Percentiles rank a stretch among this genome's conserved stretches.
These are phyloP conservation scores for Dryobotodes eremita DNA, from an alignment of 2,888 invertebrate genomes.

Conservation along the genomic window DNA sequence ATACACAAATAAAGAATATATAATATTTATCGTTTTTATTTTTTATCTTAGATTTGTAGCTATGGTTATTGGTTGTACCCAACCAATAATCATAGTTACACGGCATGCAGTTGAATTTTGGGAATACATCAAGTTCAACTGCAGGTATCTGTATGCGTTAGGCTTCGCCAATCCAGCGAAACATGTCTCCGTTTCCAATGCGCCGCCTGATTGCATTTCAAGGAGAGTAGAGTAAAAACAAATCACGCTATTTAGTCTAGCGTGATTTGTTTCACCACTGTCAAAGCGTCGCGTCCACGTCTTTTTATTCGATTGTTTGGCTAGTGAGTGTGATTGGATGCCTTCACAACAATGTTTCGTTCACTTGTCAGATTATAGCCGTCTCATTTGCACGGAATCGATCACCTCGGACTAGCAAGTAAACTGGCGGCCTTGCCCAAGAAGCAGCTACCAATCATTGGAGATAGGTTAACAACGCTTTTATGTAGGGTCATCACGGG, in stretches of 20 bases:
- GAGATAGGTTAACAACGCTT: neutral
- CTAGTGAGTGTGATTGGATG: neutral
- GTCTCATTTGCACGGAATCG: neutral
- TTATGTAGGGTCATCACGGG: neutral
- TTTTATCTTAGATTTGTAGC: neutral
- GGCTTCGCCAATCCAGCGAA: neutral
- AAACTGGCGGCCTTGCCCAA: no score
- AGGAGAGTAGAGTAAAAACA: slow-evolving; percentile 16
- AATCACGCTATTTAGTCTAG: slow-evolving; percentile 15
- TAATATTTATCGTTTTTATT: no score
- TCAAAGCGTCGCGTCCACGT: neutral
- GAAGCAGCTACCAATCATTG: neutral
- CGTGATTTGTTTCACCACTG: no score
- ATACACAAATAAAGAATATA: no score
- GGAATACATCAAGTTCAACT: neutral
- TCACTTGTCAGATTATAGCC: neutral
- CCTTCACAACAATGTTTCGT: neutral
- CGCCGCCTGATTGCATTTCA: slow-evolving; percentile 9
- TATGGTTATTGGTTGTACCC: neutral
- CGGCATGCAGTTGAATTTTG: neutral
- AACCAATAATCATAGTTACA: no score
- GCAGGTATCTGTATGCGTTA: neutral
- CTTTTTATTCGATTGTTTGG: neutral
- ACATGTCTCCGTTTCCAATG: neutral
- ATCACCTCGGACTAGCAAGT: neutral